Percentiles rank a stretch among this genome's conserved stretches.
Evolutionary conservation across 2,888 invertebrate genomes (phyloP).

Genomic region (Onthophagus sagittarius): DNA sequence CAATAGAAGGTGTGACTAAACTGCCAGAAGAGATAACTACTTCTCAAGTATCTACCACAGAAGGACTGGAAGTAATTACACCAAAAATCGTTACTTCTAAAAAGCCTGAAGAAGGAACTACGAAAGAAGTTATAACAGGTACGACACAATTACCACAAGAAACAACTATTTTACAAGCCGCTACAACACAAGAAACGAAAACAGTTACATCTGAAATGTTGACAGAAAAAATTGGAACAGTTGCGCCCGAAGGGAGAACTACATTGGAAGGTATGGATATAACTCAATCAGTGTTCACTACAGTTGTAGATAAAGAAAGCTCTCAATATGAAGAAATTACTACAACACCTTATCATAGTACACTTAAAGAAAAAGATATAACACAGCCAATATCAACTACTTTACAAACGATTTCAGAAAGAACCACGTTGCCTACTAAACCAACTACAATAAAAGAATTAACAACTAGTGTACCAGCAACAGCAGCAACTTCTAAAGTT

Average conservation of each 20-base stretch:
- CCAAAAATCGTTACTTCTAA: not conserved
- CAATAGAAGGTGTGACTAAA: not conserved
- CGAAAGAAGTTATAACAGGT: not conserved
- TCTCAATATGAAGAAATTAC: constrained; percentile 41
- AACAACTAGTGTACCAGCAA: constrained; percentile 28
- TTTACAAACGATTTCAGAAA: constrained; percentile 5
- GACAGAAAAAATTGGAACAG: constrained; percentile 18
- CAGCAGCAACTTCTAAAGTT: constrained; percentile 22
- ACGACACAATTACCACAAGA: constrained; percentile 14
- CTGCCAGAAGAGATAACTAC: not conserved
- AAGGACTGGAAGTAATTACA: constrained; percentile 6
- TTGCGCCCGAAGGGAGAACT: not conserved
- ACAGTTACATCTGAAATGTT: not conserved
- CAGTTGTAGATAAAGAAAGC: not conserved
- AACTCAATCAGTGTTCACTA: constrained; percentile 16
- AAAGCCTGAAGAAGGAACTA: not conserved
- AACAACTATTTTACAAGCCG: not conserved
- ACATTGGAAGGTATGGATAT: not conserved
- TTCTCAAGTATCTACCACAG: not conserved
- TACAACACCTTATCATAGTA: not conserved
- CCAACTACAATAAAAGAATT: constrained; percentile 10
- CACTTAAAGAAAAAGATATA: no score
- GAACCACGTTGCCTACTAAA: not conserved
- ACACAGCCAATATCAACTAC: no score
- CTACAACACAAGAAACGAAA: not conserved